Conservation (phyloP, 2,797 vertebrate species). For the Glyptemys insculpta region DNA sequence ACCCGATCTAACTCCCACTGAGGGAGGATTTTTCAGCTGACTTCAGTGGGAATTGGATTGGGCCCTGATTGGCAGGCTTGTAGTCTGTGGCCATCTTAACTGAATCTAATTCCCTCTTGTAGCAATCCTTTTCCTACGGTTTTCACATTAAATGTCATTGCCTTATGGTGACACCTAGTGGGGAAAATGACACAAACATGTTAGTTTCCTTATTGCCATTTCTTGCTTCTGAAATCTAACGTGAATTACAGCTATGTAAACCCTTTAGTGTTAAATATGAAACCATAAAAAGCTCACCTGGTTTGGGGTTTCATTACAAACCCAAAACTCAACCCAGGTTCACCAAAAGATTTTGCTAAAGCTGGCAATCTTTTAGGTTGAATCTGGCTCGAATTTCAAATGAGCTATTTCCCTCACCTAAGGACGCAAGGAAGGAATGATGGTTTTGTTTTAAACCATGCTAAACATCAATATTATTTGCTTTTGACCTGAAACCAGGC, state of each 20-base stretch:
- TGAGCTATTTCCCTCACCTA: not conserved
- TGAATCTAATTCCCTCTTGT: not conserved
- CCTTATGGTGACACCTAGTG: slow-evolving; percentile 80
- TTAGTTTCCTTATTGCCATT: not conserved
- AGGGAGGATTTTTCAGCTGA: not conserved
- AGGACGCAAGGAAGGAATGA: not conserved
- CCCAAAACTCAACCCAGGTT: not conserved
- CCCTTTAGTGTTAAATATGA: not conserved
- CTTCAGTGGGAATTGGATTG: not conserved
- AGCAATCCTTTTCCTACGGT: not conserved
- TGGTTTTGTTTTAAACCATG: not conserved
- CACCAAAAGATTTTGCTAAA: not conserved
- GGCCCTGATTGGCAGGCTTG: not conserved
- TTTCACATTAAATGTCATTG: slow-evolving; percentile 12
- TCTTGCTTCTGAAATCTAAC: slow-evolving; percentile 27
- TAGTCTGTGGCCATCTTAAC: not conserved
- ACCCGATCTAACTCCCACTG: not conserved
- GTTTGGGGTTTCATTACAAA: not conserved
- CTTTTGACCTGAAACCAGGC: not conserved
- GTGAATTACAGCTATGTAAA: not conserved
- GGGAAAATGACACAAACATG: slow-evolving; percentile 52
- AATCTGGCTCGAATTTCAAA: slow-evolving; percentile 2
- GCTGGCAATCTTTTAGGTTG: not conserved
- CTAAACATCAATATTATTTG: not conserved
- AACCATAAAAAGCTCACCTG: not conserved